Percentiles rank a stretch among this genome's conserved stretches.
These are phyloP conservation scores for Stramonita haemastoma DNA, from an alignment of 2,888 invertebrate species.

Conservation along the genomic window DNA sequence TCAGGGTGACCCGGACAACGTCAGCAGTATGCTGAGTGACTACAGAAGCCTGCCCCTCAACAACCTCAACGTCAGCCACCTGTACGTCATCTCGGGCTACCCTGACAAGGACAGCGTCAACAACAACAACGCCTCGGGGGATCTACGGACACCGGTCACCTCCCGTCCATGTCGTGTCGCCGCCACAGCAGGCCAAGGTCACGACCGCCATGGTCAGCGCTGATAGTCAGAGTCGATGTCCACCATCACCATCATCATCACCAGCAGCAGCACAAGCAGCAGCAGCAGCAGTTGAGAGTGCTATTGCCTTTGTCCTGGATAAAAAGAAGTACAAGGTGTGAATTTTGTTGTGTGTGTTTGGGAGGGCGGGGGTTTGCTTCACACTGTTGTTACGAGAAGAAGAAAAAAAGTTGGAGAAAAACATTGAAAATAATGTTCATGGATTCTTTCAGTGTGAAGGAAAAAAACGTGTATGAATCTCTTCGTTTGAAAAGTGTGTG, in stretches of 20 bases:
- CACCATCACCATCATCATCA: too few species aligned
- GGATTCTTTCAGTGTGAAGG: too few species aligned
- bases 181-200: too few species aligned
- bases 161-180: too few species aligned
- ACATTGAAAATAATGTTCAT: too few species aligned
- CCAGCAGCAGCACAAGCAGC: too few species aligned
- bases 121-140: constrained; percentile 1
- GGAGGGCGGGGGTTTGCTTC: not conserved
- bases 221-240: not conserved
- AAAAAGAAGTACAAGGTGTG: constrained; percentile 24
- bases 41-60: not conserved
- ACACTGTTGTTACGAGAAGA: not conserved
- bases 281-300: too few species aligned
- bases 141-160: too few species aligned
- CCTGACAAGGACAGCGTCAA: constrained; percentile 18
- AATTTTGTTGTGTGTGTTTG: not conserved
- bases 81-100: not conserved
- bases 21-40: not conserved
- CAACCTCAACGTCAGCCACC: constrained; percentile 25
- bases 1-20: not conserved
- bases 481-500: too few species aligned
- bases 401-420: too few species aligned
- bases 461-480: too few species aligned
- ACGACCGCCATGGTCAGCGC: too few species aligned
- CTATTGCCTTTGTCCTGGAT: not conserved